Base-by-base conservation (phyloP, 2,888 invertebrate genomes). In the Ashinkailepas kermadecensis region DNA sequence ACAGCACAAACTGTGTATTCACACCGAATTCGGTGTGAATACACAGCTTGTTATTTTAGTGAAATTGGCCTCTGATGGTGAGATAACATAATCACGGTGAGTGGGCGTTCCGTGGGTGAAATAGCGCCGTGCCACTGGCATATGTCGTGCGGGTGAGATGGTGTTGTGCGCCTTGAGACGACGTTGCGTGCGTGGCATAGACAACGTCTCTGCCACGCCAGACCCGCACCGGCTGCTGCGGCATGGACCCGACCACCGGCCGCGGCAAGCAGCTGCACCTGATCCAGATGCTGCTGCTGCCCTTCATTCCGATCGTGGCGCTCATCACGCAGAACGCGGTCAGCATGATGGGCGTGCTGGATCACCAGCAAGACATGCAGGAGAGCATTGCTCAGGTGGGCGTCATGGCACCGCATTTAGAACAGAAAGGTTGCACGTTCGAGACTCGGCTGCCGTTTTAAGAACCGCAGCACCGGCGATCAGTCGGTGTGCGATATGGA, bases 291-390 rank as follows among this genome's bases (percentile, higher is more conserved):
- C 90, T 95, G 83, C 91, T 94, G 78, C 89, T 95, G 82, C 95
- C 95, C 13, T 95, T 95, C 89, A 94, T 95, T 84, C 95, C 95
- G 25, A 95, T 95, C 86, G 89, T 94, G 86, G 94, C 95, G 0
- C 90, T 95, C 84, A 94, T 95, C 86, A 92, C 93, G 54, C 95
- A 95, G 88, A 95, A 95, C 81, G 92, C 94, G 7, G 89, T 94
- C 83, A 92, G 93, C 15, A 89, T 95, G 83, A 91, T 92, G 86
- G 92, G 92, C 86, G 93, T 94, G 85, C 90, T 95, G 86, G 91
- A 91, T 80, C 92, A 94, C 86, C 91, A 94, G 62, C 90, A 92
- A 84, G 94, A 94, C 86, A 94, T 94, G 4, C 91, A 92, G 83
- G 94, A 94, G 87, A 93, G 95, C 59, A 94, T 95, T 86, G 92